A percentile compares a stretch with the other conserved stretches of the same genome.
phyloP scores from a whole-genome alignment of 2,797 vertebrate genomes.

The Enoplosus armatus region DNA sequence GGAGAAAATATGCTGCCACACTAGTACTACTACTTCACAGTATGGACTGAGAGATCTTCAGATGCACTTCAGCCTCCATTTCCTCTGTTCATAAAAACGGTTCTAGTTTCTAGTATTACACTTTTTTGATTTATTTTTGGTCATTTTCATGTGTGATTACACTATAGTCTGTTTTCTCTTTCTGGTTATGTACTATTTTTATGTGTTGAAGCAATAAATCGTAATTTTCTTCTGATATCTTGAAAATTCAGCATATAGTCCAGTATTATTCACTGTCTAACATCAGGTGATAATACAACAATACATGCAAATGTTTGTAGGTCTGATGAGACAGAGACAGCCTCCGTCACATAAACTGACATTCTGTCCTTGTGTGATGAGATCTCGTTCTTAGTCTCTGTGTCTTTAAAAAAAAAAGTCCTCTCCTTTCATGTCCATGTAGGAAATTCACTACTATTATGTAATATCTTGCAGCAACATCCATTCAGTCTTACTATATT shows the following conservation, averaged over 20 bases:
- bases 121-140: neutral
- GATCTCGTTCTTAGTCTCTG: conserved; percentile 21
- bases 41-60: neutral
- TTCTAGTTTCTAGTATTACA: neutral
- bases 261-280: conserved; percentile 1
- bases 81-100: neutral
- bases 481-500: conserved; percentile 74
- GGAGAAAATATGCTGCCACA: neutral
- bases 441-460: conserved; percentile 72
- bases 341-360: conserved; percentile 16
- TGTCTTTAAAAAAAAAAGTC: conserved; percentile 66
- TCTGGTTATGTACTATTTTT: no score
- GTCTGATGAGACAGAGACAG: no score
- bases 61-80: neutral
- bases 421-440: conserved; percentile 54
- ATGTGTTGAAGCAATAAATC: neutral
- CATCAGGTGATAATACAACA: neutral
- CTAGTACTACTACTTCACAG: neutral
- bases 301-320: neutral
- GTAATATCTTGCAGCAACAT: conserved; percentile 73
- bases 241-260: neutral
- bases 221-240: neutral
- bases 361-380: neutral
- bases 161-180: neutral
- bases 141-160: neutral